Evolutionary conservation across 1,140 invertebrate species (phyloP).

Genomic region (Carposina sasakii): DNA sequence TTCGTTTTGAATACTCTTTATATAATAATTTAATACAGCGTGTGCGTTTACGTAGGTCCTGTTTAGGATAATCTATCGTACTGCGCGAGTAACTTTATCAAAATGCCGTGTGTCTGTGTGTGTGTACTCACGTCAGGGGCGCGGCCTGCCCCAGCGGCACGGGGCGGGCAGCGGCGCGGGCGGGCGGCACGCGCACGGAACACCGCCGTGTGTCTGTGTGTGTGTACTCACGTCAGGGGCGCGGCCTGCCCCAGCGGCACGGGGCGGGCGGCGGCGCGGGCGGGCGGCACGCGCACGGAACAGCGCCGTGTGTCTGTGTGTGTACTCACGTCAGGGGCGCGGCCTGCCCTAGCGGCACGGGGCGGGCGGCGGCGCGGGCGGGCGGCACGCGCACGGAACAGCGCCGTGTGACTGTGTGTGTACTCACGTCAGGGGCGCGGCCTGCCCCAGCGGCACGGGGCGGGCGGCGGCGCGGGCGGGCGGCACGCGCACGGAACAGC

Average conservation of each 20-base stretch:
- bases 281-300: conserved; percentile 75
- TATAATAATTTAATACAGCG: too few species aligned
- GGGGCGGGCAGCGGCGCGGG: conserved; percentile 48
- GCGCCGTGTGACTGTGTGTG: too few species aligned
- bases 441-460: conserved; percentile 69
- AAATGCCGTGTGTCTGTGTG: too few species aligned
- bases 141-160: conserved; percentile 71
- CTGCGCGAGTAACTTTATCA: too few species aligned
- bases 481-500: conserved; percentile 78
- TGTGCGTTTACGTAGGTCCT: too few species aligned
- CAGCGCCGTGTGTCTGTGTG: too few species aligned
- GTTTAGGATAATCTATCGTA: too few species aligned
- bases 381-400: conserved; percentile 78
- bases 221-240: conserved; percentile 62
- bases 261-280: conserved; percentile 48
- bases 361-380: conserved; percentile 44
- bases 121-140: conserved; percentile 62
- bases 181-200: conserved; percentile 75
- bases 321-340: conserved; percentile 65
- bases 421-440: conserved; percentile 62
- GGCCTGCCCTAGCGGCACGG: conserved; percentile 69
- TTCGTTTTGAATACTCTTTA: too few species aligned
- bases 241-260: conserved; percentile 71
- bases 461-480: conserved; percentile 56
- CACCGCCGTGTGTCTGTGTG: too few species aligned